Evolutionary conservation across 2,888 invertebrate genomes (phyloP).

Genomic region (Gymnoscelis rufifasciata): DNA sequence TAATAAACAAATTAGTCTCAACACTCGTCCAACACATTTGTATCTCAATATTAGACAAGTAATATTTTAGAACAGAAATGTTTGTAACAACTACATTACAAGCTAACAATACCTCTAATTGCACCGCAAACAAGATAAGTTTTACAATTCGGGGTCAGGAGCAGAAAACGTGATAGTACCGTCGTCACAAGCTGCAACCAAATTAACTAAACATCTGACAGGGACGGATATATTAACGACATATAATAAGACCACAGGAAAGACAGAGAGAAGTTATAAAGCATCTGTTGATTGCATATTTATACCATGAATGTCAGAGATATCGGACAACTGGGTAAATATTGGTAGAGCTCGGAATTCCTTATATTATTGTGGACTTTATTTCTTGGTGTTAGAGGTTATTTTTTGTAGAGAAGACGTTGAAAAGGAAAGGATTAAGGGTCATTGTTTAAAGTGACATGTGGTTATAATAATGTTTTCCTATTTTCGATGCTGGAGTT

Average conservation of each 20-base stretch:
- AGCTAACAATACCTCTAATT: slow-evolving; percentile 3
- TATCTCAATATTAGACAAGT: too few relatives aligned
- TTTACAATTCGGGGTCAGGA: slow-evolving; percentile 24
- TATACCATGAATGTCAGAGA: slow-evolving; percentile 42
- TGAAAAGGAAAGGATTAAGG: slow-evolving; percentile 6
- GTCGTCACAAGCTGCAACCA: slow-evolving; percentile 18
- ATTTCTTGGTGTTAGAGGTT: slow-evolving; percentile 4
- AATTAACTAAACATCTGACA: slow-evolving; percentile 26
- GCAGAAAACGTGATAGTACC: slow-evolving; percentile 25
- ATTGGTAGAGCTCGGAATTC: slow-evolving; percentile 19
- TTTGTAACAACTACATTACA: too few relatives aligned
- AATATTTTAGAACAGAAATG: too few relatives aligned
- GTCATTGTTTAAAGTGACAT: slow-evolving; percentile 1
- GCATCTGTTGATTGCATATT: slow-evolving; percentile 46
- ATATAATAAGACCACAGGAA: too few relatives aligned
- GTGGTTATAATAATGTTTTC: background rate
- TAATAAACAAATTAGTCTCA: too few relatives aligned
- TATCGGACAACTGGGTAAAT: slow-evolving; percentile 54
- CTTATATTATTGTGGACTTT: slow-evolving; percentile 1
- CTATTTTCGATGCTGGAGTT: background rate
- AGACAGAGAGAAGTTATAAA: slow-evolving; percentile 35
- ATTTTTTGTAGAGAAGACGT: slow-evolving; percentile 2
- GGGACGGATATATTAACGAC: slow-evolving; percentile 31
- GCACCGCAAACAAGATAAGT: slow-evolving; percentile 6
- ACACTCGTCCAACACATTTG: too few relatives aligned